A percentile compares a stretch with the other conserved stretches of the same genome.
phyloP scores from a whole-genome alignment of 1,140 invertebrate genomes.

The Agraylea sexmaculata region DNA sequence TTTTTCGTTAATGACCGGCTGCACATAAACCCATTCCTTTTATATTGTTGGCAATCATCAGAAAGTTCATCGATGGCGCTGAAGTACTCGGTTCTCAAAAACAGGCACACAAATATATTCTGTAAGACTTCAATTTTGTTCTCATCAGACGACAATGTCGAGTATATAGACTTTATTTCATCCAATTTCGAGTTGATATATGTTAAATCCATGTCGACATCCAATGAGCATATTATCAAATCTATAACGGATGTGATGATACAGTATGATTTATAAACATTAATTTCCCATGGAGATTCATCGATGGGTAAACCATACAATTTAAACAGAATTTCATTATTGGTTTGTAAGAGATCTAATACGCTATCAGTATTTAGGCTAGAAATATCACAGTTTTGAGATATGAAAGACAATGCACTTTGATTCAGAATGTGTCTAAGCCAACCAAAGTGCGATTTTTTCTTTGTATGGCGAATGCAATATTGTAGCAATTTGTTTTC shows the following conservation, averaged over 20 bases:
- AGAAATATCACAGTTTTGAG: conserved; percentile 36
- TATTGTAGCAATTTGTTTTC: conserved; percentile 38
- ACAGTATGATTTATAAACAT: conserved; percentile 37
- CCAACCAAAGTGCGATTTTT: conserved; percentile 34
- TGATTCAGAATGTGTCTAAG: conserved; percentile 33
- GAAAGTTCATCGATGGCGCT: conserved; percentile 24
- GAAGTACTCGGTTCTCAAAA: conserved; percentile 37
- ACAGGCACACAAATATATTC: conserved; percentile 37
- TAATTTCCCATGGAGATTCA: conserved; percentile 30
- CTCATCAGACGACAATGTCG: conserved; percentile 31
- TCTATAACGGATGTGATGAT: conserved; percentile 36
- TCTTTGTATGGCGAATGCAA: conserved; percentile 35
- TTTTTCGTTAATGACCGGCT: conserved; percentile 32
- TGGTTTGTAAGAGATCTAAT: conserved; percentile 32
- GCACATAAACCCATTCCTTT: conserved; percentile 39
- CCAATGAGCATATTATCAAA: conserved; percentile 29
- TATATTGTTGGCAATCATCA: conserved; percentile 22
- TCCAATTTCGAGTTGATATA: conserved; percentile 29
- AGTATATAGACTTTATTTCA: conserved; percentile 32
- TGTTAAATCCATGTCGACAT: conserved; percentile 24
- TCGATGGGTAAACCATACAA: conserved; percentile 22
- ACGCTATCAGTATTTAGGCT: conserved; percentile 38
- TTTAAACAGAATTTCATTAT: conserved; percentile 34
- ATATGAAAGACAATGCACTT: conserved; percentile 37
- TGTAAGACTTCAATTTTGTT: conserved; percentile 36